A percentile compares a stretch with the other conserved stretches of the same genome.
phyloP scores from a whole-genome alignment of 2,797 vertebrate genomes.

The Sebastes trivittatus region DNA sequence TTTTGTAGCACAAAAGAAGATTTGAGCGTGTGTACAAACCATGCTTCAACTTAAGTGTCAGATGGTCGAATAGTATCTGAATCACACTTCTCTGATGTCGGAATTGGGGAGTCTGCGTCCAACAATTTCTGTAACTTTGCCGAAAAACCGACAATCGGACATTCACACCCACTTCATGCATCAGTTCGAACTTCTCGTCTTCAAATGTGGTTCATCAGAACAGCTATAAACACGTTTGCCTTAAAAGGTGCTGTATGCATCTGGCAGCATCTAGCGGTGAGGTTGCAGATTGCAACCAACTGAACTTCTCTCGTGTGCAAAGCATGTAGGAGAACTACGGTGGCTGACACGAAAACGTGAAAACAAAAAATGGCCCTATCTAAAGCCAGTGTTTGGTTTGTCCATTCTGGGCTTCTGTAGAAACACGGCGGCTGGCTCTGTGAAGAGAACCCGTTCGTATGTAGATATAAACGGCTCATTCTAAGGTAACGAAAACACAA shows the following conservation, averaged over 20 bases:
- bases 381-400: background rate
- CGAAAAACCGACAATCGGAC: background rate
- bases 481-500: too few species aligned
- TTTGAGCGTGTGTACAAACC: background rate
- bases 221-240: background rate
- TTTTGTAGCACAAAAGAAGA: background rate
- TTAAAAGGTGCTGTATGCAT: background rate
- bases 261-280: background rate
- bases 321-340: background rate
- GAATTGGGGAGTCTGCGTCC: background rate
- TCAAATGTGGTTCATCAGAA: background rate
- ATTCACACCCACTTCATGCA: background rate
- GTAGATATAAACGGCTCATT: too few species aligned
- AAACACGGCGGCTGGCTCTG: too few species aligned
- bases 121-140: background rate
- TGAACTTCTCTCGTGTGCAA: background rate
- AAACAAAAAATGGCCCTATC: background rate
- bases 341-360: background rate
- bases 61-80: background rate
- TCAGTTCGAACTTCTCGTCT: background rate
- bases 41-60: background rate
- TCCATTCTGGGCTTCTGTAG: too few species aligned
- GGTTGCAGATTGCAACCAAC: background rate
- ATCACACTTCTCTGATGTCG: background rate
- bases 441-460: too few species aligned